Percentiles rank a stretch among this genome's conserved stretches.
These are phyloP conservation scores for Propithecus perrieri DNA, from an alignment of 2,797 vertebrate species.

Conservation along the genomic window DNA sequence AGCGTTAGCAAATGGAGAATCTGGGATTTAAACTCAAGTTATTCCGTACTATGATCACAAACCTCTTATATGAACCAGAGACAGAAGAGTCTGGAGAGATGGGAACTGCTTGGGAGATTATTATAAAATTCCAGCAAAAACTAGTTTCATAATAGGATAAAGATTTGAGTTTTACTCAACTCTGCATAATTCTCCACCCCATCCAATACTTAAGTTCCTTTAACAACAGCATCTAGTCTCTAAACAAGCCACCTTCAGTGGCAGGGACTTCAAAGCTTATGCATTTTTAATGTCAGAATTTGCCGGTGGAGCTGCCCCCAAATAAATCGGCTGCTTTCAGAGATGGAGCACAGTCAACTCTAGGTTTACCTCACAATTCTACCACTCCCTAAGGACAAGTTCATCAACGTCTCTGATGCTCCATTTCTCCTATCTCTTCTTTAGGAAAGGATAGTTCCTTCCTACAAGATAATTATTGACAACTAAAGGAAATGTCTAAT, in stretches of 20 bases:
- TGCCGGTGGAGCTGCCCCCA: background rate
- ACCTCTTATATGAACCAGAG: background rate
- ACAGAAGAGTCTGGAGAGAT: background rate
- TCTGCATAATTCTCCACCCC: background rate
- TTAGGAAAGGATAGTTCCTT: background rate
- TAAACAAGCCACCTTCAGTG: background rate
- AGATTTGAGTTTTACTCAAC: slow-evolving; percentile 9
- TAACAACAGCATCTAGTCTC: background rate
- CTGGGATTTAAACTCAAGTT: background rate
- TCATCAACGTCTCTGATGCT: background rate
- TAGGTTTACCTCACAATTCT: background rate
- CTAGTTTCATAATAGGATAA: background rate
- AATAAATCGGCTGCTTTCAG: background rate
- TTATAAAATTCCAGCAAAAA: background rate
- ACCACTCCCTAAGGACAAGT: background rate
- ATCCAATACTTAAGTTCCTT: background rate
- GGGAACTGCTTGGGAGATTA: background rate
- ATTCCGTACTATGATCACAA: background rate
- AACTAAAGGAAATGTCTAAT: background rate
- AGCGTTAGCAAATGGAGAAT: background rate
- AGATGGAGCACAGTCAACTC: background rate
- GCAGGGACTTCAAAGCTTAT: background rate
- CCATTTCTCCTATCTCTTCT: background rate
- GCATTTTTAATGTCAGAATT: background rate
- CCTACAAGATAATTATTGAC: background rate